phyloP scores from a whole-genome alignment of 2,797 vertebrate species.

The Mustela erminea region DNA sequence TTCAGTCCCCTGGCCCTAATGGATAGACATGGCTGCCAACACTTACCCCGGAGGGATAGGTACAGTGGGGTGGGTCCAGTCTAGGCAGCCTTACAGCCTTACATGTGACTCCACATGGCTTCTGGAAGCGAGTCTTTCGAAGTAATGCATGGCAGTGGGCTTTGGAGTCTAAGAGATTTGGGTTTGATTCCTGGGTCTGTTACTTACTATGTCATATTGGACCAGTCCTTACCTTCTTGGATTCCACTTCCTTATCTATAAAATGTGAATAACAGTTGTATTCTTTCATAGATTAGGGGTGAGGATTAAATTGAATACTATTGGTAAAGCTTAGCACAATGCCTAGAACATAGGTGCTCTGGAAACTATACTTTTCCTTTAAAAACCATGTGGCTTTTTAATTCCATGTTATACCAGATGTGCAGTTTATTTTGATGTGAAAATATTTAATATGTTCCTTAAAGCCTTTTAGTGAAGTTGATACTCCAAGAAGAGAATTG shows the following conservation, averaged over 20 bases:
- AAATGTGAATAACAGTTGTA: background rate
- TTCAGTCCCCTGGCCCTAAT: too few relatives aligned
- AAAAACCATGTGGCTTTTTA: background rate
- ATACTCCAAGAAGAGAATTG: background rate
- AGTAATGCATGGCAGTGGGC: background rate
- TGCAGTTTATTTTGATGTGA: background rate
- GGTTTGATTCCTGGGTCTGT: background rate
- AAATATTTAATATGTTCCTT: conserved; percentile 2
- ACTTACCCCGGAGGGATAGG: background rate
- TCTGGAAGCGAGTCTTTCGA: background rate
- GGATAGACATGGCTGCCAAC: background rate
- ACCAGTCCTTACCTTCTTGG: background rate
- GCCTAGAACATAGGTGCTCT: background rate
- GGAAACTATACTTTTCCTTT: conserved; percentile 26
- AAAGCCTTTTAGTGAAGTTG: background rate
- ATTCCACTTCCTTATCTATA: background rate
- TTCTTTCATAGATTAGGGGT: background rate
- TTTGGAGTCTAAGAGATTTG: background rate
- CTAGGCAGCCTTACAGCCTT: background rate
- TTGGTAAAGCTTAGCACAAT: background rate
- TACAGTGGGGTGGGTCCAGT: background rate
- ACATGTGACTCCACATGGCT: background rate
- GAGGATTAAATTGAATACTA: background rate
- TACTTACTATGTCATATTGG: background rate
- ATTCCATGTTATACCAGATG: background rate